These are phyloP conservation scores for Miniopterus natalensis DNA, from an alignment of 2,113 vertebrate species.

Conservation along the genomic window DNA sequence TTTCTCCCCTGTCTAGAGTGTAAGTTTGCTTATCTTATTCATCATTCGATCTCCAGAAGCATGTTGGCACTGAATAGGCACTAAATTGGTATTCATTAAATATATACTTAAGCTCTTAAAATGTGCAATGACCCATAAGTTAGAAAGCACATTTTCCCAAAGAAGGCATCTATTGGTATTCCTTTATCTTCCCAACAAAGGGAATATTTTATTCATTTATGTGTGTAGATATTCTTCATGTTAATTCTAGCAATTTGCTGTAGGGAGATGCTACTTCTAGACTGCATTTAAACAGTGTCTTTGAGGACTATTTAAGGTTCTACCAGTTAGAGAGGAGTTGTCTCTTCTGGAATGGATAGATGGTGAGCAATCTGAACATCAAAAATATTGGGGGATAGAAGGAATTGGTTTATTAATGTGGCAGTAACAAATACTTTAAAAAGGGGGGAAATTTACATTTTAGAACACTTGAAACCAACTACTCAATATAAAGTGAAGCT, in stretches of 20 bases:
- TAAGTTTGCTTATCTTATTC: background rate
- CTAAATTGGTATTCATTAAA: background rate
- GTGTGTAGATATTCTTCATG: background rate
- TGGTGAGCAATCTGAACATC: background rate
- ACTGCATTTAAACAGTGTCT: background rate
- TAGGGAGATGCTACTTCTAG: background rate
- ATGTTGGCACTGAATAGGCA: background rate
- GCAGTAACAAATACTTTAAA: background rate
- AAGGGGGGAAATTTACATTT: background rate
- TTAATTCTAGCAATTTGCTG: background rate
- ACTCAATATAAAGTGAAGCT: background rate
- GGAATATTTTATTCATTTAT: background rate
- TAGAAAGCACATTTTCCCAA: background rate
- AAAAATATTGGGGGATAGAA: background rate
- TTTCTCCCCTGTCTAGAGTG: background rate
- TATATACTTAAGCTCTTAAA: background rate
- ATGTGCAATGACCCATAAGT: background rate
- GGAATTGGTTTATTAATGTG: background rate
- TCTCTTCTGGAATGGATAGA: background rate
- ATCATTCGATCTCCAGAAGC: background rate
- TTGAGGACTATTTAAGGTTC: background rate
- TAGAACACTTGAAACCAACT: slow-evolving; percentile 16
- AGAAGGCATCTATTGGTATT: background rate
- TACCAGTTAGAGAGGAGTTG: background rate
- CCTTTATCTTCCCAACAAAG: background rate